Evolutionary conservation across 2,888 invertebrate species (phyloP).

Genomic region (Lathronympha strigana): DNA sequence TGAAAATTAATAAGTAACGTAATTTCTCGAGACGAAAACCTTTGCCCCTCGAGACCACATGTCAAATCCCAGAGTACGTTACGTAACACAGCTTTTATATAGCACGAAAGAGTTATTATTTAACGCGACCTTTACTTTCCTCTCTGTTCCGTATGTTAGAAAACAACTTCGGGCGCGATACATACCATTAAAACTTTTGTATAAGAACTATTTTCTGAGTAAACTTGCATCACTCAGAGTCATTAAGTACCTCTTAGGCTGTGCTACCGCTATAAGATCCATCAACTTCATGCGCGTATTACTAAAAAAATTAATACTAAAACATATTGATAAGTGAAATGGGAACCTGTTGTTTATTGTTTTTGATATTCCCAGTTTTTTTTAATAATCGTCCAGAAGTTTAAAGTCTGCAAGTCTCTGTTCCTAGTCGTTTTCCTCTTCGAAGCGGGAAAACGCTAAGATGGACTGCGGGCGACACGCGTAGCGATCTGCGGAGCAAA

Average conservation of each 20-base stretch:
- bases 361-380: too few relatives aligned
- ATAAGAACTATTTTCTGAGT: neutral
- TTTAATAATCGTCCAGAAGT: too few relatives aligned
- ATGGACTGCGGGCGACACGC: too few relatives aligned
- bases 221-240: conserved; percentile 1
- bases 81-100: conserved; percentile 38
- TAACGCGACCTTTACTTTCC: conserved; percentile 14
- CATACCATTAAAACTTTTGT: conserved; percentile 17
- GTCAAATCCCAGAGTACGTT: conserved; percentile 43
- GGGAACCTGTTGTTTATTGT: too few relatives aligned
- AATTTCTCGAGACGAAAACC: neutral
- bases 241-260: neutral
- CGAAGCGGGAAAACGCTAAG: too few relatives aligned
- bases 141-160: neutral
- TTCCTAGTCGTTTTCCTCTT: too few relatives aligned
- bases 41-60: conserved; percentile 52
- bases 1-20: too few relatives aligned
- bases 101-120: conserved; percentile 35
- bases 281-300: neutral
- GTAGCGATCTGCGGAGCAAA: too few relatives aligned
- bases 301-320: too few relatives aligned
- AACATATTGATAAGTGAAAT: too few relatives aligned
- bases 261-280: neutral
- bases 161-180: neutral
- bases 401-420: too few relatives aligned